Base-by-base conservation (phyloP, 2,797 vertebrate species). In the Sus cebifrons region DNA sequence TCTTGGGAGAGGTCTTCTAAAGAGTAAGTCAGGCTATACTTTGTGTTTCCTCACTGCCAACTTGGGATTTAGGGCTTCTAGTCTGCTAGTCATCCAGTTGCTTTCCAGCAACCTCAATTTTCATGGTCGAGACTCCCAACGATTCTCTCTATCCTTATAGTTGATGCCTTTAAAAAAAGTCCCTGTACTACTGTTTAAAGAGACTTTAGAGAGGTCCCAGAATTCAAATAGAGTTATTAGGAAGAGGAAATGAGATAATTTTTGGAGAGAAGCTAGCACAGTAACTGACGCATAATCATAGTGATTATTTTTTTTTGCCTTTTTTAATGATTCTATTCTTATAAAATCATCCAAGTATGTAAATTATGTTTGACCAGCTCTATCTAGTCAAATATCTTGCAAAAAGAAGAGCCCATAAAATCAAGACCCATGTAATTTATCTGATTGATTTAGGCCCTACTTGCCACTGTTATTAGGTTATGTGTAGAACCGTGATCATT, bases 261-360 rank as follows among this genome's bases (percentile, higher is more conserved):
- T 77, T 27, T 27, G 44, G 62, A 44, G 67, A 71, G 56, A 54
- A 93, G 12, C 64, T 49, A 75, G 29, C 27, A 52, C 2, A 9
- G 14, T 62, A 40, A 44, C 40, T 73, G 60, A 78, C 25, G 64
- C 25, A 36, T 79, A 87, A 73, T 73, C 8, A 27, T 40, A 64
- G 15, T 36, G 44, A 96, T 88, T 68, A 52, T 78, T 83, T 79
- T 70, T 70, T 60, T 88, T 92, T 73, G 25, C 36, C 3, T 29
- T 89, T 95, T 91, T 32, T 86, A 67, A 17, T 29, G 74, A n/a
- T 71, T 84, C 73, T 84, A 0, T 67, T 79, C 62, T 79, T 75
- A 8, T 90, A 56, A 95, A 96, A 64, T 89, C 77, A 74, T 56
- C n/a, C 36, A 71, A 74, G 52, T 40, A 27, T 40, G 15, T 67